Evolutionary conservation across 2,113 vertebrate genomes (phyloP), one percentile per base, ranked within the genome.

Genomic region (Labrus mixtus): DNA sequence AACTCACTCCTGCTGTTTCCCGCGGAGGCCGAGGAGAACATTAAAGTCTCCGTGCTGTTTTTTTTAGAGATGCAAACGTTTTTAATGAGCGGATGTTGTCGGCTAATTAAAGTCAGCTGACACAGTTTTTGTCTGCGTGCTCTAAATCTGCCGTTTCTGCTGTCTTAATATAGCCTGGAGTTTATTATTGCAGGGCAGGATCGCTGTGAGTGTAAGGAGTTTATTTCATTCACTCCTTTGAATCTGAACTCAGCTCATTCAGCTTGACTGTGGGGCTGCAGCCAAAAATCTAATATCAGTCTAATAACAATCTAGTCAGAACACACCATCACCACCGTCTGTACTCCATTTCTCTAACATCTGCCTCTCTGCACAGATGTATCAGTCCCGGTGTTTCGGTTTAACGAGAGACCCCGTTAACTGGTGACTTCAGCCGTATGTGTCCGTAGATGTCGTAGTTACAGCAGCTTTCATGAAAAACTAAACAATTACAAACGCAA

Each of bases 51-150:
- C 8, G 16, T 51, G 72, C 53, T 79, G 45, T 76, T n/a, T n/a
- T n/a, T 66, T 58, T 79, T 43, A 25, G 46, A 51, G 62, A 53
- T 41, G 71, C 66, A 63, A 68, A 79, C 72, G 19, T 67, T 68
- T 68, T 60, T 79, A 72, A 82, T 76, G 75, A 75, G 75, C 29
- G 16, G 43, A 48, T 78, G 67, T 71, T 79, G 78, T 84, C 29
- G 33, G 23, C 78, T 87, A 87, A 81, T 78, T 81, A 79, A 54
- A 1, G 6, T 54, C 79, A 65, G 55, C 79, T 61, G 72, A 79
- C 55, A 10, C 10, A 0, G 16, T 25, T 63, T 73, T 73, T 43
- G 57, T 69, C 36, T 39, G 48, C 19, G 13, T 10, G 10, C 39
- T 58, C 57, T 23, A 29, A 10, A 59, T 76, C 53, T 45, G 3